These are phyloP conservation scores for Barbus barbus DNA, from an alignment of 2,113 vertebrate genomes.

Conservation along the genomic window DNA sequence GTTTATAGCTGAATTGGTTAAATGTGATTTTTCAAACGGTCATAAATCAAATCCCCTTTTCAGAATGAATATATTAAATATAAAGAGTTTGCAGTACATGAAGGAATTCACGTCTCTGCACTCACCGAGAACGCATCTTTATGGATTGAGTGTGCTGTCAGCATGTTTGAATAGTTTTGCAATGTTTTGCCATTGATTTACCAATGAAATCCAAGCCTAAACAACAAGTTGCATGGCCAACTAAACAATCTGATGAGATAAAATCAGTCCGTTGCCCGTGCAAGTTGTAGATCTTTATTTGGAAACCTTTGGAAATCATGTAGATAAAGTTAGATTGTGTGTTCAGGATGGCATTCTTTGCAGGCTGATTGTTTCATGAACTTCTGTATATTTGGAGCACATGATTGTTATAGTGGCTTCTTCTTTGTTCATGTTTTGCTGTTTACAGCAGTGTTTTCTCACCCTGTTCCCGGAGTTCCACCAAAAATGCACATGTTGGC, in stretches of 20 bases:
- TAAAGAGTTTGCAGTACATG: neutral
- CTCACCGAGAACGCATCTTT: neutral
- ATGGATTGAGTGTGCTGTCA: neutral
- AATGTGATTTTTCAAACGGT: neutral
- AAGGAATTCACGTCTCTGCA: neutral
- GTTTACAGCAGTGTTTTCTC: neutral
- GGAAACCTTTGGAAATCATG: neutral
- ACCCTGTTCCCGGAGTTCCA: no score
- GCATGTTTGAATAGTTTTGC: neutral
- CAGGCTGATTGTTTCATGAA: neutral
- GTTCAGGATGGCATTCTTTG: neutral
- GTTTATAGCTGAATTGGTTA: neutral
- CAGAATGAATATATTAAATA: neutral
- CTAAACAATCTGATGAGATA: neutral
- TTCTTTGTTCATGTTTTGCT: neutral
- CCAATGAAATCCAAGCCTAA: neutral
- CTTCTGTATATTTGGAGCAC: neutral
- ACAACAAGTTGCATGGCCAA: neutral
- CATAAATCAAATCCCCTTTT: neutral
- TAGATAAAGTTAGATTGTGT: neutral
- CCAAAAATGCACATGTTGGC: neutral
- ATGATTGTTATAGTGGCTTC: neutral
- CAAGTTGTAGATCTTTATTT: neutral
- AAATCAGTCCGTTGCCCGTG: neutral
- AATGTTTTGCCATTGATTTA: slow-evolving; percentile 1